Base-by-base conservation (phyloP, 2,888 invertebrate genomes). In the Keiferia lycopersicella region DNA sequence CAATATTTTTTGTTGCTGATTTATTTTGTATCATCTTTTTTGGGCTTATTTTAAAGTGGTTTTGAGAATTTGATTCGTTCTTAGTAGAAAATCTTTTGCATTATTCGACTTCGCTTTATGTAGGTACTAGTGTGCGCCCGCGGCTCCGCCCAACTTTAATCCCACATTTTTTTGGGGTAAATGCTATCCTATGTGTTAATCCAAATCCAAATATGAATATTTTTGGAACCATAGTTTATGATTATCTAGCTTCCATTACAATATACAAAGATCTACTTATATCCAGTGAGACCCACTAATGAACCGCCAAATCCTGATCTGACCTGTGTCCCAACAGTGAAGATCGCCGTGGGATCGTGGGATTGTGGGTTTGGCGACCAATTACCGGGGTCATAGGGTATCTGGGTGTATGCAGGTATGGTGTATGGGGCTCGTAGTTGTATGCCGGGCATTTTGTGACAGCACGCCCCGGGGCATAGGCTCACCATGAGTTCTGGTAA, bases 351-450 rank as follows among this genome's bases (percentile, higher is more conserved):
- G 50, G 56, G 53, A 26, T 11, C 51, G 26, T 48, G 48, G 48
- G 48, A 48, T 11, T 22, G 51, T 51, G 51, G 51, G 51, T 4
- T 20, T 20, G 56, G 30, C 14, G 56, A 12, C 56, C 56, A 56
- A 56, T 56, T 56, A 56, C 56, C 30, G 56, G 30, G 56, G 26
- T 56, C 56, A 56, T 26, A 56, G 56, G 26, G 56, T 56, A 26
- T 56, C 56, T 56, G 16, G 30, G 30, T 26, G 56, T 51, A 20
- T 51, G 51, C 3, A 11, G 51, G 56, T 51, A 20, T 51, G 51
- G 8, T 20, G 51, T 22, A 51, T 22, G 20, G 51, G 11, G 20
- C 22, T 22, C 20, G 20, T 51, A 22, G 51, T 51, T 51, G 22
- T 56, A 26, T 30, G 7, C n/a, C 20, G 30, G 14, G 30, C 30